Percentiles rank a stretch among this genome's conserved stretches.
Evolutionary conservation across 2,113 vertebrate species (phyloP).

Genomic region (Calidris pugnax): DNA sequence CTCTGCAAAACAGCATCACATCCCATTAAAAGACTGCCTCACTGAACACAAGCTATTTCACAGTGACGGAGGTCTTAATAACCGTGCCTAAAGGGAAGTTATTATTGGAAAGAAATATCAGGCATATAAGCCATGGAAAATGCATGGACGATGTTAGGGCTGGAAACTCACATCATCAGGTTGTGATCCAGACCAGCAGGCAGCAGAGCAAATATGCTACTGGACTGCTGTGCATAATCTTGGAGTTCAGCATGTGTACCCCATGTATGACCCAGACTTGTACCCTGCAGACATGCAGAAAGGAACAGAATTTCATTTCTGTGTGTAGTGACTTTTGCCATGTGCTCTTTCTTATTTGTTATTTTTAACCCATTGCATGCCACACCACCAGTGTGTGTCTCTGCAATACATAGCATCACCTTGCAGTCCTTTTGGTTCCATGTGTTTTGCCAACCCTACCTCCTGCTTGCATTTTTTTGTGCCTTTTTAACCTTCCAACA

Average conservation of each 20-base stretch:
- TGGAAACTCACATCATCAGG: constrained; percentile 35
- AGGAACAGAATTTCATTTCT: constrained; percentile 1
- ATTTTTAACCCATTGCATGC: background rate
- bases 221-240: background rate
- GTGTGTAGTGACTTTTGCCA: background rate
- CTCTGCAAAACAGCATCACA: constrained; percentile 17
- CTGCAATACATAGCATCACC: background rate
- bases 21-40: constrained; percentile 55
- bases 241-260: constrained; percentile 17
- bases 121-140: constrained; percentile 44
- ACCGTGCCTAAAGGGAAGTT: constrained; percentile 61
- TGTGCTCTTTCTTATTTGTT: background rate
- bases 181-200: constrained; percentile 11
- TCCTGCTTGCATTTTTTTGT: background rate
- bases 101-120: constrained; percentile 41
- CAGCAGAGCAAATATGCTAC: constrained; percentile 26
- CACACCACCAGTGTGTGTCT: background rate
- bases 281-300: background rate
- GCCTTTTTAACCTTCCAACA: background rate
- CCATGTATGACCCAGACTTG: background rate
- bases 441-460: background rate
- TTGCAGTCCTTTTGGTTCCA: background rate
- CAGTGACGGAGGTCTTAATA: constrained; percentile 52
- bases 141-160: background rate
- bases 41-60: constrained; percentile 58